Evolutionary conservation across 2,797 vertebrate species (phyloP), one percentile per base, ranked within the genome.

Genomic region (Micromesistius poutassou): DNA sequence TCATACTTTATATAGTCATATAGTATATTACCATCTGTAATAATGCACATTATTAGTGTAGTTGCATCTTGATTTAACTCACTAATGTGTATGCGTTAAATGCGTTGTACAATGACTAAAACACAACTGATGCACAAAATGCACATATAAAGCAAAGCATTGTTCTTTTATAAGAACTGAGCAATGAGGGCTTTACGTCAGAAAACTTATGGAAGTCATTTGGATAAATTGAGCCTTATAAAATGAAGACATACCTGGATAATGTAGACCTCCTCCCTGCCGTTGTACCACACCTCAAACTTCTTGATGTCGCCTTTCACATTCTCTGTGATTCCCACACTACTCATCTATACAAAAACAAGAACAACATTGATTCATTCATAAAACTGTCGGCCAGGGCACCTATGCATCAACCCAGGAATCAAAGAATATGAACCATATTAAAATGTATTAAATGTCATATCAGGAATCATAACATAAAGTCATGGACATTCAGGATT

Each of bases 211-310:
- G 55, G 42, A 46, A 55, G 50, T 55, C 0, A 55, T 19, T 55
- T 19, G 50, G 50, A 55, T 55, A 7, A 1, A 55, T 19, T 22
- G 50, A 55, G 50, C 50, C 42, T 16, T 46, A 19, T 22, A 22
- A 4, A 19, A 22, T 28, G 14, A 35, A 2, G 55, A 62, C 30
- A 0, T 92, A 98, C 97, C 97, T 99, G 97, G 80, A 97, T 94
- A 78, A 98, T 97, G 88, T 98, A 98, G 76, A 98, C 97, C 82
- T 98, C 97, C 81, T 97, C 96, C 92, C 97, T 94, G 78, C 96
- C 96, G 4, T 94, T 97, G 90, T 93, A 97, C 96, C 97, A 96
- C 80, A 99, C 95, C 89, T 98, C 97, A 91, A 99, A 98, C 88
- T 98, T 99, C 91, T 96, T 98, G 84, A 85, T 93, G 89, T 97